Evolutionary conservation across 2,888 invertebrate genomes (phyloP), one percentile per base, ranked within the genome.

Genomic region (Mycalesis mineus): DNA sequence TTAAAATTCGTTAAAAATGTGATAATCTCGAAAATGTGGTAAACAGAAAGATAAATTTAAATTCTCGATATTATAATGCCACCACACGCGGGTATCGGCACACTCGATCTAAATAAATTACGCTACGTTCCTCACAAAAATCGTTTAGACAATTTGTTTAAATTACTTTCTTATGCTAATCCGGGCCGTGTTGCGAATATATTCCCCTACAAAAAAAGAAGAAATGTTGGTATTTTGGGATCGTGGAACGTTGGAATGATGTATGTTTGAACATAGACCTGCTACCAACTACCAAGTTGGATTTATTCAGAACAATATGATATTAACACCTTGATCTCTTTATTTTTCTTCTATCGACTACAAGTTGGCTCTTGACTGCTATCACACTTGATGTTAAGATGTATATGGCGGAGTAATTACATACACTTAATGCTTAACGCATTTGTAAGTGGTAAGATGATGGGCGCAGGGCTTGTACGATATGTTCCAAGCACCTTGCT

Each of bases 81-180:
- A 68, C 71, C 67, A 66, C 64, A 60, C 65, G 64, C 70, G 69
- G 73, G 73, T 72, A 77, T 70, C 64, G 68, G 66, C 68, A 68
- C 71, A 77, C 75, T 75, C 75, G 71, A 74, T 78, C 72, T 73
- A 75, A 78, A 77, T 71, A 80, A 79, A 84, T 77, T 70, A 77
- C 73, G 74, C 71, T 72, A 69, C 75, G 70, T 75, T 75, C 74
- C 75, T 78, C 76, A 76, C 78, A 80, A 84, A 84, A 84, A 82
- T 82, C 81, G 78, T 80, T 84, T 76, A 76, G 76, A 82, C 84
- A 84, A 86, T 87, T 85, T 84, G 78, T 82, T 81, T 78, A 83
- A 86, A 86, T 87, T 81, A 84, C 86, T 84, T 84, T 84, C 73
- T 77, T 84, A 86, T 87, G 86, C 79, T 83, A 86, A 86, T 84